phyloP scores from a whole-genome alignment of 2,797 vertebrate species.

The Sebastes dallii region DNA sequence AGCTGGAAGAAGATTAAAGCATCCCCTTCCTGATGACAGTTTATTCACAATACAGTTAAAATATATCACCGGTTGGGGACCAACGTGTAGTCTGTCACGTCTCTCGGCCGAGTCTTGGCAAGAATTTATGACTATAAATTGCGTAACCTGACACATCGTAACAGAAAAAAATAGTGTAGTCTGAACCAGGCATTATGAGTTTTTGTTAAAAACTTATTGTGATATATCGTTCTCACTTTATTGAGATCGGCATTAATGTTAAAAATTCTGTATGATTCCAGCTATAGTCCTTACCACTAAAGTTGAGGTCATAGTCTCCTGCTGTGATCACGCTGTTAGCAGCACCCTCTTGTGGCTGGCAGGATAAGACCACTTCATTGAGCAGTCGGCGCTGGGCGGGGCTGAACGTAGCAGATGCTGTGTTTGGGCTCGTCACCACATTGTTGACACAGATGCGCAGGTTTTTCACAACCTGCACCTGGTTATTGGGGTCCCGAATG shows the following conservation, averaged over 20 bases:
- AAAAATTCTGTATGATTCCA: not conserved
- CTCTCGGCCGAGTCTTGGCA: too few species aligned
- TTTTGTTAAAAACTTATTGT: not conserved
- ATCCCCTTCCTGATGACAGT: too few species aligned
- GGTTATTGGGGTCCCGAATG: constrained; percentile 97
- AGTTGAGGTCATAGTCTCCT: constrained; percentile 95
- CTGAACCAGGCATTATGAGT: not conserved
- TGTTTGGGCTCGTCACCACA: constrained; percentile 84
- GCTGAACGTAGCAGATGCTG: constrained; percentile 74
- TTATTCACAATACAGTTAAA: too few species aligned
- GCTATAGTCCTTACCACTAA: constrained; percentile 86
- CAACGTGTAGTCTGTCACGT: too few species aligned
- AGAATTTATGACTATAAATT: too few species aligned
- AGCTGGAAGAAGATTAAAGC: too few species aligned
- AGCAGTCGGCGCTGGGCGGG: constrained; percentile 80
- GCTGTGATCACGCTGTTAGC: constrained; percentile 89
- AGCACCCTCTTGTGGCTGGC: constrained; percentile 92
- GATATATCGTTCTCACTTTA: not conserved
- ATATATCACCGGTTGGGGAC: too few species aligned
- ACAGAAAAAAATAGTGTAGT: not conserved
- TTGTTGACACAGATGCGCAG: constrained; percentile 93
- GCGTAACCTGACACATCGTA: too few species aligned
- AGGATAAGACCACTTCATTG: constrained; percentile 90
- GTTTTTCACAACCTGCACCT: constrained; percentile 94
- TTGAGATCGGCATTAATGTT: not conserved